Conservation (phyloP, 35 echinoderm and acorn worm genomes). For the Eucidaris tribuloides region DNA sequence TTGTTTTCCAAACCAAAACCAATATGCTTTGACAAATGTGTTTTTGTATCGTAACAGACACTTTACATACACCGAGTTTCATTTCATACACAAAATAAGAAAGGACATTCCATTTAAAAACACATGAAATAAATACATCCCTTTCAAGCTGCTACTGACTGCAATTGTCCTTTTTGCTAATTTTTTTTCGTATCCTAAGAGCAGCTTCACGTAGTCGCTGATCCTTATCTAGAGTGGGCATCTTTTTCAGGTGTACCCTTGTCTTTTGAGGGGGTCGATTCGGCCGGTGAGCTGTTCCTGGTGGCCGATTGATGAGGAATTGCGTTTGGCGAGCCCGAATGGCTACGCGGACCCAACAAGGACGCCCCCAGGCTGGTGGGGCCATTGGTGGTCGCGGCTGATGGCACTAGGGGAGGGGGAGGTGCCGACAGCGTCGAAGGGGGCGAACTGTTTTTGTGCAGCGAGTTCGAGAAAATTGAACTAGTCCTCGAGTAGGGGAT, state of each 20-base stretch:
- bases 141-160: no score
- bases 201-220: no score
- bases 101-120: no score
- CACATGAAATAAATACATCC: no score
- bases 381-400: constrained; percentile 46
- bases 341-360: constrained; percentile 29
- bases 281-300: constrained; percentile 68
- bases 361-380: neutral
- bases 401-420: constrained; percentile 70
- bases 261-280: constrained; percentile 21
- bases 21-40: no score
- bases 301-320: constrained; percentile 39
- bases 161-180: no score
- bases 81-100: no score
- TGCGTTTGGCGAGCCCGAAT: constrained; percentile 35
- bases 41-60: no score
- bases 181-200: no score
- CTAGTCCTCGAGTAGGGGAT: constrained; percentile 59
- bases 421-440: constrained; percentile 52
- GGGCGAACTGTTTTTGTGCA: constrained; percentile 78
- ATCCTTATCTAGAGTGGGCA: constrained; percentile 44
- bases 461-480: constrained; percentile 62
- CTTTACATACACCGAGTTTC: no score
- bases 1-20: no score
- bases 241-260: constrained; percentile 42